These are phyloP conservation scores for Tenrec ecaudatus DNA, from an alignment of 2,113 vertebrate species.

Conservation along the genomic window DNA sequence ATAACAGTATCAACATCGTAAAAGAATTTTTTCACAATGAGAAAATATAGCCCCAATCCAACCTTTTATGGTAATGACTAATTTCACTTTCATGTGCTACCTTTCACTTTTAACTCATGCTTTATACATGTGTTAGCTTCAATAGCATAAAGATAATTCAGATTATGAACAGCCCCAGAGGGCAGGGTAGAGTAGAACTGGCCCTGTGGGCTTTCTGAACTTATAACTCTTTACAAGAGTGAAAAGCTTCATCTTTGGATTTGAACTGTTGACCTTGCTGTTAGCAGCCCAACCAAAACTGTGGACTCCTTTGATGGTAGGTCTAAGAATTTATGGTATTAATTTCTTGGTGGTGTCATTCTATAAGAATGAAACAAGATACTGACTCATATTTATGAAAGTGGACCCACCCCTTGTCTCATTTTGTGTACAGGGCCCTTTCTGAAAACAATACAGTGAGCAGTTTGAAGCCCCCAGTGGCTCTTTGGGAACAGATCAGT, in stretches of 20 bases:
- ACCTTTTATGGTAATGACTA: not conserved
- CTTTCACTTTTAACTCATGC: conserved; percentile 44
- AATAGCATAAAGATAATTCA: not conserved
- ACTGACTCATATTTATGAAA: not conserved
- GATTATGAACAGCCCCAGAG: too few relatives aligned
- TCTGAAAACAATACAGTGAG: not conserved
- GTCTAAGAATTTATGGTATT: not conserved
- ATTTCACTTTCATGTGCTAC: conserved; percentile 32
- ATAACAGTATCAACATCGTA: not conserved
- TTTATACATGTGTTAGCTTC: not conserved
- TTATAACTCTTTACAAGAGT: too few relatives aligned
- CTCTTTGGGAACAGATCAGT: too few relatives aligned
- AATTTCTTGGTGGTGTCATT: not conserved
- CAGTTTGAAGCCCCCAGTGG: too few relatives aligned
- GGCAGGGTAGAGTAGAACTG: too few relatives aligned
- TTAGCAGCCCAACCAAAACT: too few relatives aligned
- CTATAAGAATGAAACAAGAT: conserved; percentile 11
- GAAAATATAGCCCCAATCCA: not conserved
- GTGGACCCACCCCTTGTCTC: not conserved
- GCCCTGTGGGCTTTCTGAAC: too few relatives aligned
- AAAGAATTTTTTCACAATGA: not conserved
- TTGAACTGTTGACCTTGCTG: too few relatives aligned
- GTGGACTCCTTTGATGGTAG: too few relatives aligned
- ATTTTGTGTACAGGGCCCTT: not conserved
- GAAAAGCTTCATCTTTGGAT: too few relatives aligned